phyloP scores from a whole-genome alignment of 23 tunicate species.

The Trididemnum nubilum region DNA sequence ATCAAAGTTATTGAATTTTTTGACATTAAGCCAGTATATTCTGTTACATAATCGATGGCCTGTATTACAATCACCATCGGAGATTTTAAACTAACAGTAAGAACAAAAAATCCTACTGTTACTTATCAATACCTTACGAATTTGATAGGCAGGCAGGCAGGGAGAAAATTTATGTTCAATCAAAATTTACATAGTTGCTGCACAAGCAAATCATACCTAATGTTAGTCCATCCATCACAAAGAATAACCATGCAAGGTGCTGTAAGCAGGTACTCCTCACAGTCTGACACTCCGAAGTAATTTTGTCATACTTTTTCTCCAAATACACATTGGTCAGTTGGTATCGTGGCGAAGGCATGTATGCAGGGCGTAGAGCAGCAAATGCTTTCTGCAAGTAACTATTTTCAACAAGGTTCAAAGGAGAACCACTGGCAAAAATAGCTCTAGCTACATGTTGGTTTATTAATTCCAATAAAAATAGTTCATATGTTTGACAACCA shows the following conservation, averaged over 20 bases:
- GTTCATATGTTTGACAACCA: too few species aligned
- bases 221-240: neutral
- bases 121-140: neutral
- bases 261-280: neutral
- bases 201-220: neutral
- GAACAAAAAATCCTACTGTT: neutral
- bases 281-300: neutral
- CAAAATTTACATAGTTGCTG: neutral
- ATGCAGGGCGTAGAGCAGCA: neutral
- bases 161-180: neutral
- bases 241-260: neutral
- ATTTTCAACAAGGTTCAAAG: neutral
- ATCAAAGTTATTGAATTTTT: neutral
- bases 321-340: neutral
- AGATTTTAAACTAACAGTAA: neutral
- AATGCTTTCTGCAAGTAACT: neutral
- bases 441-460: neutral
- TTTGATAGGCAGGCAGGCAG: neutral
- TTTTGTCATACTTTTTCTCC: neutral
- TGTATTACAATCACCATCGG: neutral
- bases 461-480: neutral
- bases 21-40: too few species aligned
- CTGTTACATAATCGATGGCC: too few species aligned
- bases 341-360: neutral
- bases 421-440: neutral